Conservation (phyloP, 2,113 vertebrate species). For the Peromyscus maniculatus region DNA sequence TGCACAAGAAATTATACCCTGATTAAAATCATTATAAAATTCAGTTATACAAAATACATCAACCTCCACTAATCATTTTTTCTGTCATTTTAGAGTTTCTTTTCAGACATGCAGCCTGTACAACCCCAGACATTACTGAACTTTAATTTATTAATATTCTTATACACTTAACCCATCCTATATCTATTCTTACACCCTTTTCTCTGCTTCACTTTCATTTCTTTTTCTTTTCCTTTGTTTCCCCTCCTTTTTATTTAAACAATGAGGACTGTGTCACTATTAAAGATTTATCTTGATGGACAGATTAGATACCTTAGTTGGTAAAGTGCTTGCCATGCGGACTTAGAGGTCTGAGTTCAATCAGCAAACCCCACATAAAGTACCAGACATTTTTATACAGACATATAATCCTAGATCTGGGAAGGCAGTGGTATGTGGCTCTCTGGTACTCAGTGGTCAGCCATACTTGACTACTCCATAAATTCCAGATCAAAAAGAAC, state of each 20-base stretch:
- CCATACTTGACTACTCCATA: neutral
- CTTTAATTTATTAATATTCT: neutral
- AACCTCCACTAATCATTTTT: neutral
- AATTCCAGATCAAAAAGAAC: neutral
- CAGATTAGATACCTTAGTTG: neutral
- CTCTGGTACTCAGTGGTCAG: no score
- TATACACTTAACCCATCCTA: neutral
- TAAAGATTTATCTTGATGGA: neutral
- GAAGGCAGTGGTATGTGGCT: neutral
- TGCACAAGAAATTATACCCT: constrained; percentile 62
- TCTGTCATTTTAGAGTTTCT: neutral
- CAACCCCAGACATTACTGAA: neutral
- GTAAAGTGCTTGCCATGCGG: neutral
- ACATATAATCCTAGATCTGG: neutral
- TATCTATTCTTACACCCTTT: neutral
- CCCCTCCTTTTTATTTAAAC: neutral
- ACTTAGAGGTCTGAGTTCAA: neutral
- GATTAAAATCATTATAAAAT: constrained; percentile 73
- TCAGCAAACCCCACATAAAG: neutral
- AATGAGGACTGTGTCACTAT: neutral
- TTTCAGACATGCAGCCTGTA: neutral
- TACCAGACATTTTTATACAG: neutral
- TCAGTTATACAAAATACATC: constrained; percentile 8
- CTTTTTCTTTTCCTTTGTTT: neutral
- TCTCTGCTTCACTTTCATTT: neutral